These are phyloP conservation scores for Eueremaeus valkanovi DNA, from an alignment of 2,888 invertebrate species.

Conservation along the genomic window DNA sequence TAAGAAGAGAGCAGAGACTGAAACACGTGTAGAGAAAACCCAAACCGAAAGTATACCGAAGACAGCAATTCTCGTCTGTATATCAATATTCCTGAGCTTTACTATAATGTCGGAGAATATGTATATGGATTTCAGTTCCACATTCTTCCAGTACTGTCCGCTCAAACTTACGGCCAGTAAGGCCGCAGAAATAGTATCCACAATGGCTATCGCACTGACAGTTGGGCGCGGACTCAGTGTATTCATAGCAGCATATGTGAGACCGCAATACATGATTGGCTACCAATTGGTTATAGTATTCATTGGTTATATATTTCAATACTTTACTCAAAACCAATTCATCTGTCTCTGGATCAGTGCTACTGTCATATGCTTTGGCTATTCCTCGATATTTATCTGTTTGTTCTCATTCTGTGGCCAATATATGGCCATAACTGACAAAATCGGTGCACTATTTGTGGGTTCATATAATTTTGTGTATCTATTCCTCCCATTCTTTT, in stretches of 20 bases:
- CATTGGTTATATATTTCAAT: neutral
- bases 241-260: slow-evolving; percentile 28
- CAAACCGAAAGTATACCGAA: neutral
- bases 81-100: neutral
- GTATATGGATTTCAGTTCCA: slow-evolving; percentile 32
- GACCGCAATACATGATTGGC: slow-evolving; percentile 16
- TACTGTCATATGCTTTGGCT: slow-evolving; percentile 27
- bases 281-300: slow-evolving; percentile 29
- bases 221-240: slow-evolving; percentile 19
- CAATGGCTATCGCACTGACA: neutral
- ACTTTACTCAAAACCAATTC: neutral
- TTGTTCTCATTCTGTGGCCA: slow-evolving; percentile 34
- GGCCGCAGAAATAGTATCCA: slow-evolving; percentile 15
- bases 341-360: neutral
- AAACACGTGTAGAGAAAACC: neutral
- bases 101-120: slow-evolving; percentile 30
- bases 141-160: slow-evolving; percentile 32
- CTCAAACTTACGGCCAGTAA: neutral
- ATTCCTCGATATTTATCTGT: slow-evolving; percentile 37
- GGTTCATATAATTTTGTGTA: slow-evolving; percentile 19
- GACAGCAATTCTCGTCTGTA: neutral
- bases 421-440: slow-evolving; percentile 31
- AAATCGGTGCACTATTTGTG: slow-evolving; percentile 25
- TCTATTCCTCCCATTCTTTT: slow-evolving; percentile 33
- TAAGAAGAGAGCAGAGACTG: neutral